Evolutionary conservation across 2,888 invertebrate genomes (phyloP).

Genomic region (Drosophila pseudotakahashii): DNA sequence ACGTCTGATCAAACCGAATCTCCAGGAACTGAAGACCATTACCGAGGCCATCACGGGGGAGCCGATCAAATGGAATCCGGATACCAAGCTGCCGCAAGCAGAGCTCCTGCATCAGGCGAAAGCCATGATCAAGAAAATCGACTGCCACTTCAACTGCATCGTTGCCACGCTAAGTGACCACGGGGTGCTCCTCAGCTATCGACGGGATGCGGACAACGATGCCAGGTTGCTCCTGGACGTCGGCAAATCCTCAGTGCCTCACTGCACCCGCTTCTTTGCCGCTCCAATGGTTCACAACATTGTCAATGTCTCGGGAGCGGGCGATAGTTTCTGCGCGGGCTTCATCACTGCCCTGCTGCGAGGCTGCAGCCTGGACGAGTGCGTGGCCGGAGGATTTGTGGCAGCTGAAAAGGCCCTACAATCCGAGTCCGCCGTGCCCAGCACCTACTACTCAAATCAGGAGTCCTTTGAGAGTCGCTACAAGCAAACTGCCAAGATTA

Average conservation of each 20-base stretch:
- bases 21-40: constrained; percentile 90
- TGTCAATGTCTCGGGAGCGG: constrained; percentile 92
- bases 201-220: constrained; percentile 50
- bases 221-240: constrained; percentile 40
- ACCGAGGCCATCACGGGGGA: constrained; percentile 84
- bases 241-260: constrained; percentile 59
- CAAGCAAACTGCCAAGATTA: constrained; percentile 33
- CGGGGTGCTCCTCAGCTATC: constrained; percentile 86
- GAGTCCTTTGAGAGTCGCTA: constrained; percentile 49
- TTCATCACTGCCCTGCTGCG: constrained; percentile 88
- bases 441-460: constrained; percentile 74
- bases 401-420: constrained; percentile 87
- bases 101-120: constrained; percentile 75
- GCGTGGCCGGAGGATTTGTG: constrained; percentile 87
- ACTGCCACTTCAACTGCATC: constrained; percentile 86
- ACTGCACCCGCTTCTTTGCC: constrained; percentile 59
- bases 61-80: constrained; percentile 38
- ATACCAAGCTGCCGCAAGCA: constrained; percentile 23
- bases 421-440: constrained; percentile 87
- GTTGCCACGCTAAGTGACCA: constrained; percentile 87
- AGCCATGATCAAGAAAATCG: constrained; percentile 82
- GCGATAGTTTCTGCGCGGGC: constrained; percentile 91
- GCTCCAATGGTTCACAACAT: constrained; percentile 82
- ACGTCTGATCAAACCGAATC: constrained; percentile 91
- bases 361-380: constrained; percentile 86